Percentiles rank a stretch among this genome's conserved stretches.
These are phyloP conservation scores for Oligia strigilis DNA, from an alignment of 2,888 invertebrate genomes.

Conservation along the genomic window DNA sequence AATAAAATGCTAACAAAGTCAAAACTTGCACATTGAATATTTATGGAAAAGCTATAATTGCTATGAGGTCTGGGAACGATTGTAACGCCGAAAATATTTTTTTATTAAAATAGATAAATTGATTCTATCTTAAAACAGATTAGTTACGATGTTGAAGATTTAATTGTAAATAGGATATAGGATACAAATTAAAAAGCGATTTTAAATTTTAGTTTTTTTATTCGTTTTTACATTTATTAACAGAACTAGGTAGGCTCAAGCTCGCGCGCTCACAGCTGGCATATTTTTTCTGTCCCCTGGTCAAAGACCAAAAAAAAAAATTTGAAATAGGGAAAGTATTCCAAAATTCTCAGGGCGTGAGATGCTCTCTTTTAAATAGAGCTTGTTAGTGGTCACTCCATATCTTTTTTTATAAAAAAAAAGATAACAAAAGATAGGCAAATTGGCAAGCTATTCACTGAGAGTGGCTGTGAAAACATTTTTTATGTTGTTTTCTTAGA, in stretches of 20 bases:
- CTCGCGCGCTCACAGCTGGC: slow-evolving; percentile 33
- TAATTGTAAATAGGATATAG: not conserved
- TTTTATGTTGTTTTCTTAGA: slow-evolving; percentile 62
- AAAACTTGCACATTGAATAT: too few species aligned
- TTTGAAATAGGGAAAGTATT: slow-evolving; percentile 16
- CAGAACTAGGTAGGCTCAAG: not conserved
- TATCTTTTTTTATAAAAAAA: slow-evolving; percentile 65
- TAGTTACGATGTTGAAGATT: not conserved
- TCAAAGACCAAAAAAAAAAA: slow-evolving; percentile 26
- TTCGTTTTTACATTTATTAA: not conserved
- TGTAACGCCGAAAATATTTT: too few species aligned
- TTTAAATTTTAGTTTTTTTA: too few species aligned
- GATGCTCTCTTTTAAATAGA: slow-evolving; percentile 71
- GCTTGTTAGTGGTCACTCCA: slow-evolving; percentile 82
- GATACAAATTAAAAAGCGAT: not conserved
- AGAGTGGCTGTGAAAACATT: slow-evolving; percentile 79
- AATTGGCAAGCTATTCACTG: slow-evolving; percentile 78
- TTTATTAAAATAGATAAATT: not conserved
- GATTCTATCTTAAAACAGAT: not conserved
- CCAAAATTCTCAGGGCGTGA: slow-evolving; percentile 74
- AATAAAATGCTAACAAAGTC: too few species aligned
- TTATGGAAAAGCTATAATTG: too few species aligned
- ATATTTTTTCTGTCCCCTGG: slow-evolving; percentile 22
- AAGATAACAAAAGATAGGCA: slow-evolving; percentile 71
- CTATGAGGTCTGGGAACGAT: too few species aligned